phyloP scores from a whole-genome alignment of 2,888 invertebrate species.

The Cryptophagus acutangulus region DNA sequence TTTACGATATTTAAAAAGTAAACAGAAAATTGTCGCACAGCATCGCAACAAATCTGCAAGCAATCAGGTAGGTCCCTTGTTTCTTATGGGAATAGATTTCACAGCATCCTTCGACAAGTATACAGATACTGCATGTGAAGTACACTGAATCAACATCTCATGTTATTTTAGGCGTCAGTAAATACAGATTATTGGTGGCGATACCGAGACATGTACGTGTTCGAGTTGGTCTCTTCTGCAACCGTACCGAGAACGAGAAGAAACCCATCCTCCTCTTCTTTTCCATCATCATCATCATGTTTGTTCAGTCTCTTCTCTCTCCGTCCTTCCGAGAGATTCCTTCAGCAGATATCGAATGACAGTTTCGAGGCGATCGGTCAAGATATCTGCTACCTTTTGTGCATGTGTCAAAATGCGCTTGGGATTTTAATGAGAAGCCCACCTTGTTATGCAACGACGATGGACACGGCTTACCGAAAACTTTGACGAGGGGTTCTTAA shows the following conservation, averaged over 20 bases:
- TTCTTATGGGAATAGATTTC: background rate
- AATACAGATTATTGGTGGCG: slow-evolving; percentile 34
- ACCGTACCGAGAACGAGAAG: no score
- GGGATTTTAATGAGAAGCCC: slow-evolving; percentile 1
- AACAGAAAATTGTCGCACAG: no score
- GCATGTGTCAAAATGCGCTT: slow-evolving; percentile 1
- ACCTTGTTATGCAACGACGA: slow-evolving; percentile 2
- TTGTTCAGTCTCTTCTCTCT: background rate
- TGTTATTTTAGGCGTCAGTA: slow-evolving; percentile 36
- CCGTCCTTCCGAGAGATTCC: no score
- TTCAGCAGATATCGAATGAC: background rate
- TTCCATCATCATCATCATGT: no score
- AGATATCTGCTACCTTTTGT: slow-evolving; percentile 2
- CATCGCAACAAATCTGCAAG: no score
- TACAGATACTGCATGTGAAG: slow-evolving; percentile 2
- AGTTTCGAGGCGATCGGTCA: slow-evolving; percentile 2
- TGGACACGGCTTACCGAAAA: no score
- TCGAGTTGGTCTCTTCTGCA: slow-evolving; percentile 20
- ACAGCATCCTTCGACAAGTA: slow-evolving; percentile 2
- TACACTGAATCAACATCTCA: slow-evolving; percentile 26
- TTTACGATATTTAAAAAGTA: no score
- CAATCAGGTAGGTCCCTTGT: slow-evolving; percentile 2
- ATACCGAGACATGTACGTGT: slow-evolving; percentile 30
- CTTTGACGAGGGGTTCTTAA: no score
- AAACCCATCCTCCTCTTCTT: no score